Conservation (phyloP, 2,888 invertebrate genomes). For the Cosmopolites sordidus region DNA sequence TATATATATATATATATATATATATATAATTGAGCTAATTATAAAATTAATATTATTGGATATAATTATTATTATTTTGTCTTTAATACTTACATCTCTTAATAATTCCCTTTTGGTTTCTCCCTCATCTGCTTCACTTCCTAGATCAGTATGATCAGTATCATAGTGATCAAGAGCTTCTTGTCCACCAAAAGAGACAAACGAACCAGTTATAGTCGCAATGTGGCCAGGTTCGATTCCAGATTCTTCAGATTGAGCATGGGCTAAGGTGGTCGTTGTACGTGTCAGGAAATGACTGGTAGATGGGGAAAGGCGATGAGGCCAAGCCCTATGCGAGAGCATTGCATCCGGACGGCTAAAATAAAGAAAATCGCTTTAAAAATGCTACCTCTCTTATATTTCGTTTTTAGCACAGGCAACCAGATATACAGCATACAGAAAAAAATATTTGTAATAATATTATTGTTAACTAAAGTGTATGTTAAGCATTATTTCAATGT, state of each 20-base stretch:
- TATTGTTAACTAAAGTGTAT: too few relatives aligned
- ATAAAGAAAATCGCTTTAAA: constrained; percentile 1
- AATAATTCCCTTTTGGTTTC: constrained; percentile 72
- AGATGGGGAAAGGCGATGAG: constrained; percentile 47
- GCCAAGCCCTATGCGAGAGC: constrained; percentile 49
- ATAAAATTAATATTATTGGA: too few relatives aligned
- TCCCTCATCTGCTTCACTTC: constrained; percentile 74
- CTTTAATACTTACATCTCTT: constrained; percentile 65
- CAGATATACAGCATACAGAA: not conserved
- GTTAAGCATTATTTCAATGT: too few relatives aligned
- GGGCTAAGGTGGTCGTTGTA: constrained; percentile 34
- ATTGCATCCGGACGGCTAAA: constrained; percentile 33
- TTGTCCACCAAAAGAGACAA: constrained; percentile 52
- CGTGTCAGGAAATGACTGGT: constrained; percentile 41
- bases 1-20: too few relatives aligned
- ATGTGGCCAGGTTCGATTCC: constrained; percentile 63
- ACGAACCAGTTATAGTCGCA: constrained; percentile 70
- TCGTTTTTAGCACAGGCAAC: not conserved
- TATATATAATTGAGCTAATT: too few relatives aligned
- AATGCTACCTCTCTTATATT: too few relatives aligned
- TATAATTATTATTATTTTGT: too few relatives aligned
- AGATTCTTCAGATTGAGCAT: constrained; percentile 54
- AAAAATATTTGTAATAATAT: too few relatives aligned
- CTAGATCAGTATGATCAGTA: constrained; percentile 76
- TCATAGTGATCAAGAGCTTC: constrained; percentile 64